Evolutionary conservation across 2,888 invertebrate species (phyloP).

Genomic region (Drosophila colorata): DNA sequence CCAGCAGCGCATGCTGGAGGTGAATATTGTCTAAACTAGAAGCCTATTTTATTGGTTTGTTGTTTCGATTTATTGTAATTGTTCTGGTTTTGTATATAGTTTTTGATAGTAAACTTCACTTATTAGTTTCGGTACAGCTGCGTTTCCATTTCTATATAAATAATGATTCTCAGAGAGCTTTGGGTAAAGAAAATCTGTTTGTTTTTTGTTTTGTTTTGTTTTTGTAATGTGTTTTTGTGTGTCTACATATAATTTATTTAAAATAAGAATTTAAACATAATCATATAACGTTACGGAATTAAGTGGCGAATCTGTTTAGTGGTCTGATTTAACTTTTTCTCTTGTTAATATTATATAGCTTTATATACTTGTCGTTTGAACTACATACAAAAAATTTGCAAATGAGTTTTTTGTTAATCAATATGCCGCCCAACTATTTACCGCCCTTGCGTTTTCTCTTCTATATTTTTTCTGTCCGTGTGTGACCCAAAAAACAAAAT

Average conservation of each 20-base stretch:
- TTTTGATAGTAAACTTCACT: constrained; percentile 58
- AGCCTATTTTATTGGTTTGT: constrained; percentile 35
- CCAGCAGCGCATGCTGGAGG: constrained; percentile 88
- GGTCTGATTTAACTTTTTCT: constrained; percentile 22
- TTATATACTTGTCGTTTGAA: constrained; percentile 49
- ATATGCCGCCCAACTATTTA: constrained; percentile 8
- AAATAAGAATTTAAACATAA: constrained; percentile 74
- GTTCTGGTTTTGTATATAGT: constrained; percentile 48
- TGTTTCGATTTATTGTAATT: constrained; percentile 69
- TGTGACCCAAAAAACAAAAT: constrained; percentile 34
- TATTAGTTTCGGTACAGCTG: constrained; percentile 62
- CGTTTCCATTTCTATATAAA: constrained; percentile 13
- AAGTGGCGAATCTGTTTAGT: constrained; percentile 25
- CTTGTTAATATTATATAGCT: constrained; percentile 37
- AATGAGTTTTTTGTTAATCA: constrained; percentile 16
- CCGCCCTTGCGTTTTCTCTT: not conserved
- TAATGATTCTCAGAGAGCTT: not conserved
- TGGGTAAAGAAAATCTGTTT: constrained; percentile 10
- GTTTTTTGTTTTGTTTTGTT: constrained; percentile 15
- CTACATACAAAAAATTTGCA: constrained; percentile 56
- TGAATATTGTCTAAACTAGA: constrained; percentile 85
- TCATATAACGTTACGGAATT: constrained; percentile 71
- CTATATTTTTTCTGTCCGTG: not conserved
- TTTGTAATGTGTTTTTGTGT: constrained; percentile 30
- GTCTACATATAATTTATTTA: constrained; percentile 78